Percentiles rank a stretch among this genome's conserved stretches.
Conservation (phyloP, 2,888 invertebrate genomes). For the Heliconius cydno region DNA sequence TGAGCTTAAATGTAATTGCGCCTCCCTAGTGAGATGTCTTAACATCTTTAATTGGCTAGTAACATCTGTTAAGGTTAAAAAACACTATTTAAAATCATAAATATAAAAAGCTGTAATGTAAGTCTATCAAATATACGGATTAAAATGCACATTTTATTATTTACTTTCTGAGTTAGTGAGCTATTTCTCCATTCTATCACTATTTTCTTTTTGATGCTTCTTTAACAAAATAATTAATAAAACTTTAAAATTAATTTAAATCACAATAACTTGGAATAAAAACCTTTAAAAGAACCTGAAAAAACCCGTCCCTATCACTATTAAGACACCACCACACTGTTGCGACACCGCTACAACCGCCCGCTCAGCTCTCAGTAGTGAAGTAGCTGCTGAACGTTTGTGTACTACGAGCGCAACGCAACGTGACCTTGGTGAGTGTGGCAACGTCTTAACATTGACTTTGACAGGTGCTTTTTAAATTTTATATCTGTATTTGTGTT, state of each 20-base stretch:
- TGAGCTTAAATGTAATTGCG: too few species aligned
- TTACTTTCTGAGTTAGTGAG: not conserved
- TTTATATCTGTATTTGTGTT: not conserved
- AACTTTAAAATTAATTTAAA: not conserved
- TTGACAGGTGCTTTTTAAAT: slow-evolving; percentile 23
- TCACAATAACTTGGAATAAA: not conserved
- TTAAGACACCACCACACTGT: slow-evolving; percentile 73
- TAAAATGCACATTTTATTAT: not conserved
- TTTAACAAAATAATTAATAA: not conserved
- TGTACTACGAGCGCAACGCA: slow-evolving; percentile 57
- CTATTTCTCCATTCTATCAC: not conserved
- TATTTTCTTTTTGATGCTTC: not conserved
- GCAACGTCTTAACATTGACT: slow-evolving; percentile 25
- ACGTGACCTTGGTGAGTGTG: slow-evolving; percentile 62
- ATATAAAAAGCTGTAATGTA: too few species aligned
- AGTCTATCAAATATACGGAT: too few species aligned
- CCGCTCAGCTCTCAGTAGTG: slow-evolving; percentile 70
- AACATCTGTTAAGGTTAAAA: too few species aligned
- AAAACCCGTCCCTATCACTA: slow-evolving; percentile 63
- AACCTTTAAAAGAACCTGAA: slow-evolving; percentile 36
- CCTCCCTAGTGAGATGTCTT: too few species aligned
- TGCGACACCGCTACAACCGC: slow-evolving; percentile 66
- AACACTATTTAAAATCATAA: too few species aligned
- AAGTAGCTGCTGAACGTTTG: slow-evolving; percentile 66
- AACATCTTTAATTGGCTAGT: too few species aligned